Conservation (phyloP, 2,888 invertebrate genomes). For the Heliconius hortense region DNA sequence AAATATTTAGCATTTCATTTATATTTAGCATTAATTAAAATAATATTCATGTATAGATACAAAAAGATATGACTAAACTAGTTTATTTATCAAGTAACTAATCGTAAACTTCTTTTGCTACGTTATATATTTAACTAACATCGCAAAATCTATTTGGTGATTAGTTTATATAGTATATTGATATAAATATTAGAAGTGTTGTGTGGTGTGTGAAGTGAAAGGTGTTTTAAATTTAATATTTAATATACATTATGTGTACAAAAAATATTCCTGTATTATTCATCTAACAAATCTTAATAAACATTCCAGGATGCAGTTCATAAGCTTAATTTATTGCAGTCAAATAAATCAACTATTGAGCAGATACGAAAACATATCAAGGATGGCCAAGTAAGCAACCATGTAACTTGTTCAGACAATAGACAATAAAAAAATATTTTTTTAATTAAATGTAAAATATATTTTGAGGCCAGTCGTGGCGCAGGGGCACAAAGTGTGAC, state of each 20-base stretch:
- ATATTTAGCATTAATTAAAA: neutral
- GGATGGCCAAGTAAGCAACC: slow-evolving; percentile 63
- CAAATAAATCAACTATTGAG: slow-evolving; percentile 84
- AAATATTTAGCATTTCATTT: neutral
- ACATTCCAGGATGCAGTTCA: slow-evolving; percentile 84
- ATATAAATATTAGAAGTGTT: too few relatives aligned
- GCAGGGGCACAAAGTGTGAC: too few relatives aligned
- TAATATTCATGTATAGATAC: neutral
- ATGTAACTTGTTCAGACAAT: slow-evolving; percentile 16
- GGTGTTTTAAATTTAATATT: too few relatives aligned
- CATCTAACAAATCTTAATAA: neutral
- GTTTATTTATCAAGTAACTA: neutral
- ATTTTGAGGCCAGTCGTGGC: too few relatives aligned
- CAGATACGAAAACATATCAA: slow-evolving; percentile 67
- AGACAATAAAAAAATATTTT: too few relatives aligned
- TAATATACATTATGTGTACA: too few relatives aligned
- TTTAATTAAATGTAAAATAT: too few relatives aligned
- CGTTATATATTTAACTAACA: neutral
- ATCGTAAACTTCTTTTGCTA: slow-evolving; percentile 1
- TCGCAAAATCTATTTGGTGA: too few relatives aligned
- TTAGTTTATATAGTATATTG: too few relatives aligned
- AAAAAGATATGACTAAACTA: neutral
- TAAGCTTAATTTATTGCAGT: slow-evolving; percentile 86
- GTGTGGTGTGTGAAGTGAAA: too few relatives aligned
- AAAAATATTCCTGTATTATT: too few relatives aligned